Percentiles rank a stretch among this genome's conserved stretches.
phyloP scores from a whole-genome alignment of 2,888 invertebrate genomes.

The Protonemura montana region DNA sequence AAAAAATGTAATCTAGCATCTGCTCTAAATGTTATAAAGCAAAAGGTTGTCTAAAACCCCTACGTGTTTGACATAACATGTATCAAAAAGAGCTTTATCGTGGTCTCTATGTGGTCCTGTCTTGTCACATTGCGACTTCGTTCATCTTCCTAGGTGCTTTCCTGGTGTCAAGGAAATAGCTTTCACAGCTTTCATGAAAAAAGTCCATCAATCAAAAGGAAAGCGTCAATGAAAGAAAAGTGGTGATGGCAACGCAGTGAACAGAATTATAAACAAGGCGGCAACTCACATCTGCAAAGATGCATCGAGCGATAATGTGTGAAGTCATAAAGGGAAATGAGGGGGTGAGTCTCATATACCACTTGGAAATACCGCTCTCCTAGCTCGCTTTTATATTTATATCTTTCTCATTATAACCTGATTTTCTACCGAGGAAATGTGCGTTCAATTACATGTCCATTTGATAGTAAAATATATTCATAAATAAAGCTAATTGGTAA shows the following conservation, averaged over 20 bases:
- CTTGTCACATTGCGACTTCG: conserved; percentile 3
- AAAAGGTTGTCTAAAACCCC: not conserved
- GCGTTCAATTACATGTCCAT: no score
- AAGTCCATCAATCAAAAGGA: not conserved
- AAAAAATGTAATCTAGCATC: not conserved
- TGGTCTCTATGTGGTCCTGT: not conserved
- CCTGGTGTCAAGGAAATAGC: not conserved
- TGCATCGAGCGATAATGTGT: not conserved
- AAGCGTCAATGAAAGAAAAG: not conserved
- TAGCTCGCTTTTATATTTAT: no score
- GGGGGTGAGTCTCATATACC: no score
- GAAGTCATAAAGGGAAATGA: no score
- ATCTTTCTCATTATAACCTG: no score
- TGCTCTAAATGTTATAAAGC: not conserved
- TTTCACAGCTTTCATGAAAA: not conserved
- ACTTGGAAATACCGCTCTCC: no score
- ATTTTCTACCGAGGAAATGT: no score
- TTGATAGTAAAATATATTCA: no score
- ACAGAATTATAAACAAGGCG: not conserved
- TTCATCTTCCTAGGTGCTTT: not conserved
- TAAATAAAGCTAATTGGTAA: no score
- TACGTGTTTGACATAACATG: not conserved
- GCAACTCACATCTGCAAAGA: not conserved
- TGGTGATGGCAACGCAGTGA: not conserved
- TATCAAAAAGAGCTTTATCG: not conserved